Evolutionary conservation across 2,797 vertebrate species (phyloP).

Genomic region (Perdix hodgsoniae): DNA sequence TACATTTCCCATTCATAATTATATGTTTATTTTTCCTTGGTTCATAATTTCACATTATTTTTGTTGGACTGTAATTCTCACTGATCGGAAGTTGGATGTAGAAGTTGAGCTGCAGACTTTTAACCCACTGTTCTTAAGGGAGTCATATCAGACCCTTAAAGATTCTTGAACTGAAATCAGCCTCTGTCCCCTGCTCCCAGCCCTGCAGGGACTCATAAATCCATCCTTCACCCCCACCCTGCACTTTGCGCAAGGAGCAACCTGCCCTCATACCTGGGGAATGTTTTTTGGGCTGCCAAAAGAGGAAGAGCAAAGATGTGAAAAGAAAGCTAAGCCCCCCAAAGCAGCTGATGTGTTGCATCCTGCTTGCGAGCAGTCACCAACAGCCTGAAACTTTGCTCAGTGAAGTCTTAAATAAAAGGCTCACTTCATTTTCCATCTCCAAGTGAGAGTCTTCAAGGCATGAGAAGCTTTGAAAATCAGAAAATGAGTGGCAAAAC

Average conservation of each 20-base stretch:
- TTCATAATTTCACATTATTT: not conserved
- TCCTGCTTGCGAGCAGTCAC: not conserved
- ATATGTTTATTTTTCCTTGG: not conserved
- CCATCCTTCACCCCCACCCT: not conserved
- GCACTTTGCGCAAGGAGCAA: not conserved
- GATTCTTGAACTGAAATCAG: not conserved
- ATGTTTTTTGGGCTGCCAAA: not conserved
- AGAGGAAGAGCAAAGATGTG: too few relatives aligned
- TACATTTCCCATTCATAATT: not conserved
- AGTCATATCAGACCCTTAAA: not conserved
- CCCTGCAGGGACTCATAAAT: not conserved
- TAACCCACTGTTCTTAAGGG: not conserved
- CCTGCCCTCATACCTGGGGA: not conserved
- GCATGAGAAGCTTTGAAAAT: not conserved
- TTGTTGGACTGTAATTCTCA: not conserved
- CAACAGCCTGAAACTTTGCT: not conserved
- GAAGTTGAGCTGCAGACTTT: not conserved
- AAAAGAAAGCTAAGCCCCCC: not conserved
- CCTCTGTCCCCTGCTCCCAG: not conserved
- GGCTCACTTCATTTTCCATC: not conserved
- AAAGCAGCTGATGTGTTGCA: not conserved
- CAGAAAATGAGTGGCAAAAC: not conserved
- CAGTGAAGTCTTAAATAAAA: not conserved
- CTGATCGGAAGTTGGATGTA: rapidly evolving
- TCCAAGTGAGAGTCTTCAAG: not conserved